Conservation (phyloP, 2,797 vertebrate species). For the Arrhamphus sclerolepis region DNA sequence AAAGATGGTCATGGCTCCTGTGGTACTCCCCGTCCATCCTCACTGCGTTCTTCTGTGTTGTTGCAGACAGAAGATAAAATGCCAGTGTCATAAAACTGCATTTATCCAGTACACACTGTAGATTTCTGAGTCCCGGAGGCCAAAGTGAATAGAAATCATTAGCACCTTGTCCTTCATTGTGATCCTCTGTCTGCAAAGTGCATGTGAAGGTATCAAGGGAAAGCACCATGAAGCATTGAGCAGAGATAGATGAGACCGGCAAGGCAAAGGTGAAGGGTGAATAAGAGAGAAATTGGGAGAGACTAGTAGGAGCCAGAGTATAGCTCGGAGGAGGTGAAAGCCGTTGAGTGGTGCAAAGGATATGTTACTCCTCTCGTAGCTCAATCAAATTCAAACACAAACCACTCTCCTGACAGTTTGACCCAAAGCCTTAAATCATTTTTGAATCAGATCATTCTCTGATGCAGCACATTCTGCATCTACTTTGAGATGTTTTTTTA, state of each 20-base stretch:
- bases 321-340: slow-evolving; percentile 13
- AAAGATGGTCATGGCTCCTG: slow-evolving; percentile 35
- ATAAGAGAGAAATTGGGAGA: slow-evolving; percentile 19
- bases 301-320: slow-evolving; percentile 17
- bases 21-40: slow-evolving; percentile 20
- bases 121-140: slow-evolving; percentile 19
- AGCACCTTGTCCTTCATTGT: slow-evolving; percentile 60
- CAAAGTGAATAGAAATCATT: slow-evolving; percentile 55
- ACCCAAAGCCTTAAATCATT: slow-evolving; percentile 10
- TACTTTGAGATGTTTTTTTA: neutral
- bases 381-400: slow-evolving; percentile 38
- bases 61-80: slow-evolving; percentile 36
- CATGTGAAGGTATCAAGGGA: slow-evolving; percentile 31
- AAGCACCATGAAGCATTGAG: slow-evolving; percentile 29
- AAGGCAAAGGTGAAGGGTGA: slow-evolving; percentile 50
- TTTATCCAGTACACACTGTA: slow-evolving; percentile 33
- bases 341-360: slow-evolving; percentile 30
- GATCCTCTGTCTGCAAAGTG: slow-evolving; percentile 54
- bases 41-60: neutral
- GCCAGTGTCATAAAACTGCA: slow-evolving; percentile 51
- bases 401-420: slow-evolving; percentile 15
- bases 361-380: slow-evolving; percentile 37
- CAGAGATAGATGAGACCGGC: slow-evolving; percentile 54
- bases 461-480: neutral
- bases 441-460: slow-evolving; percentile 23